Conservation (phyloP, 2,888 invertebrate genomes). For the Serripes groenlandicus region DNA sequence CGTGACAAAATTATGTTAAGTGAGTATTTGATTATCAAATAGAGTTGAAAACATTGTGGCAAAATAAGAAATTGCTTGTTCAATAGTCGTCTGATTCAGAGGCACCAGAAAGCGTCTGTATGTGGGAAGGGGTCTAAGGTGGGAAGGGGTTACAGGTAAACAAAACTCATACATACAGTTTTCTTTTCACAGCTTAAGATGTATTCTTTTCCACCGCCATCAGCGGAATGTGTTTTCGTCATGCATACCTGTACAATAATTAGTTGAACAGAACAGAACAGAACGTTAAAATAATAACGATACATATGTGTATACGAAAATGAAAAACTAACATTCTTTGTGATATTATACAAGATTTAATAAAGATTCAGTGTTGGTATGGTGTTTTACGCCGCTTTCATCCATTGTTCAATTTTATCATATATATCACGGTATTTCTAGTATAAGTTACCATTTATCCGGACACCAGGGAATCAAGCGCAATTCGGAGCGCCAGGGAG, state of each 20-base stretch:
- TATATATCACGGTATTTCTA: too few species aligned
- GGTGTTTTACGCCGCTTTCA: not conserved
- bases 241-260: constrained; percentile 45
- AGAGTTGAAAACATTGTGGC: too few species aligned
- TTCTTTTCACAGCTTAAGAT: constrained; percentile 55
- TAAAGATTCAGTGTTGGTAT: not conserved
- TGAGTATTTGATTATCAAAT: too few species aligned
- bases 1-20: too few species aligned
- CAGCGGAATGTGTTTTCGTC: constrained; percentile 37
- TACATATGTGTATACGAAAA: not conserved
- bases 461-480: too few species aligned
- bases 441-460: too few species aligned
- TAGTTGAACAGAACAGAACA: not conserved
- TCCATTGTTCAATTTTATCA: not conserved
- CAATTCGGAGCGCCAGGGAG: too few species aligned
- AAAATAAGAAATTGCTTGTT: too few species aligned
- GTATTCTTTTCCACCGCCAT: constrained; percentile 41
- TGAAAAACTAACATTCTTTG: not conserved
- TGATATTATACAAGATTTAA: not conserved
- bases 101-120: too few species aligned
- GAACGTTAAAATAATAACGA: not conserved
- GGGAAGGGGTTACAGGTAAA: too few species aligned
- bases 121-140: too few species aligned
- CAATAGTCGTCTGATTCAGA: too few species aligned
- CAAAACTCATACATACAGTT: constrained; percentile 33